Evolutionary conservation across 1,140 invertebrate species (phyloP).

Genomic region (Amyelois transitella): DNA sequence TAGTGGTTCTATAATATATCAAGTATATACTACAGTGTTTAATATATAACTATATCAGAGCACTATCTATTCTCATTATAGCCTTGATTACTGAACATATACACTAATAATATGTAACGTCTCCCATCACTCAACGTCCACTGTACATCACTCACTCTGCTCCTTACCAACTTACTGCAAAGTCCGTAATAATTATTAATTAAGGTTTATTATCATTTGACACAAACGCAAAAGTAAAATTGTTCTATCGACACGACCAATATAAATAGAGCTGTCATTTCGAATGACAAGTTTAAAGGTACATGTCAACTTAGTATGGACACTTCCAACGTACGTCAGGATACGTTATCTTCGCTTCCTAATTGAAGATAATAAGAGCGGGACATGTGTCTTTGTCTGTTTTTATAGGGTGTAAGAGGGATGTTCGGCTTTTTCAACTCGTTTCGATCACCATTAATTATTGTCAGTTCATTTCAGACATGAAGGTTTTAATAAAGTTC

Average conservation of each 20-base stretch:
- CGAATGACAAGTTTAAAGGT: neutral
- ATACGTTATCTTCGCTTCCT: constrained; percentile 62
- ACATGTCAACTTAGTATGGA: constrained; percentile 24
- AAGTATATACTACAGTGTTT: too few relatives aligned
- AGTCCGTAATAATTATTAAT: constrained; percentile 2
- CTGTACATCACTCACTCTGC: constrained; percentile 46
- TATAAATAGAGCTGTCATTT: constrained; percentile 15
- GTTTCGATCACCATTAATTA: constrained; percentile 57
- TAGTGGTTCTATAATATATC: too few relatives aligned
- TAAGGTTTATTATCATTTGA: constrained; percentile 12
- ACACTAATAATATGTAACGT: constrained; percentile 61
- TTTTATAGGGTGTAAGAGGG: constrained; percentile 60
- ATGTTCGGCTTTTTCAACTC: constrained; percentile 53
- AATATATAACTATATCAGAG: too few relatives aligned
- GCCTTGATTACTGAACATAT: constrained; percentile 39
- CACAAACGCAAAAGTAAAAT: constrained; percentile 13
- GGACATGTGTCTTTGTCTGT: constrained; percentile 67
- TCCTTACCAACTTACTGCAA: constrained; percentile 11
- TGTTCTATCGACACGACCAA: constrained; percentile 24
- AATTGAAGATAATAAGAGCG: constrained; percentile 69
- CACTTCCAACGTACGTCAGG: constrained; percentile 51
- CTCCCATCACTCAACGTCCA: constrained; percentile 52
- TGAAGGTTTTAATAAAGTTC: neutral
- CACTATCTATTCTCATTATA: constrained; percentile 52
- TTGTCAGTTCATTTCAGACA: constrained; percentile 28